Conservation (phyloP, 2,113 vertebrate genomes). For the Callorhinus ursinus region DNA sequence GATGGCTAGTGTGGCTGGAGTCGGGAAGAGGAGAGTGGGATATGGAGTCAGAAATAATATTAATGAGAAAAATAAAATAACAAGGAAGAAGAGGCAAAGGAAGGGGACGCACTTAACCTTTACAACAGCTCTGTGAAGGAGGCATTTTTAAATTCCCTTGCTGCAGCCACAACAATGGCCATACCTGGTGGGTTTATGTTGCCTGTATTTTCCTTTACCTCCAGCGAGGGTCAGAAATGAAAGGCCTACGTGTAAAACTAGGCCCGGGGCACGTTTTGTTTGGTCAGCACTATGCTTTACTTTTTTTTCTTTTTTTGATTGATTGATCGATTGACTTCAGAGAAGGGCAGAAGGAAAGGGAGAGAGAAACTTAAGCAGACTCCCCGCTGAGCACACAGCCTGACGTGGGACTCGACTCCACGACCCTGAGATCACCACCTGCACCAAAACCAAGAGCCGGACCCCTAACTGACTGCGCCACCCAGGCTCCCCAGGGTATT, state of each 20-base stretch:
- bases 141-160: background rate
- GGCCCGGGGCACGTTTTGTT: background rate
- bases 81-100: background rate
- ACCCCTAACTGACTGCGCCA: background rate
- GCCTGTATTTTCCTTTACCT: background rate
- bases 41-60: background rate
- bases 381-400: background rate
- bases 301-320: background rate
- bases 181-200: accelerated
- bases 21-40: background rate
- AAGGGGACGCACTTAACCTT: background rate
- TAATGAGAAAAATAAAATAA: background rate
- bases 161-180: background rate
- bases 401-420: background rate
- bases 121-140: background rate
- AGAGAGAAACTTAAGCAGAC: background rate
- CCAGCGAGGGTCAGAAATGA: background rate
- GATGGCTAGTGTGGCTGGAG: background rate
- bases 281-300: background rate
- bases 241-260: background rate
- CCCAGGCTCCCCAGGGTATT: background rate
- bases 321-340: background rate
- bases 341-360: background rate
- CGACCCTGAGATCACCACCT: background rate
- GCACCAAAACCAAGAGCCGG: background rate